Base-by-base conservation (phyloP, 1,140 invertebrate species). In the Eumaeus atala region DNA sequence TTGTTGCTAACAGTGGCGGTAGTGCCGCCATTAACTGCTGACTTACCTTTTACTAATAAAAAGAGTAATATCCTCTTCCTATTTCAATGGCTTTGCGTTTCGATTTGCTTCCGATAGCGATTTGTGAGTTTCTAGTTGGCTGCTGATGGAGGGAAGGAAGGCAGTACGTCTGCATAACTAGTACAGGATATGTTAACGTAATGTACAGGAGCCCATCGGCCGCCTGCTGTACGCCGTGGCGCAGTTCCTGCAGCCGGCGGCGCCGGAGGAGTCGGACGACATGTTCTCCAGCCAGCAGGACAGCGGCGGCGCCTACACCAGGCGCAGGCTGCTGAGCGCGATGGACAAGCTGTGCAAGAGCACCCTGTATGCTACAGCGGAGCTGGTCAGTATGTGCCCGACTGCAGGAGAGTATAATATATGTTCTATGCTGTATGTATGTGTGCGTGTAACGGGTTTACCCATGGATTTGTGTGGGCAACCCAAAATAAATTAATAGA, bases 21-120 rank as follows among this genome's bases (percentile, higher is more conserved):
- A 12, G 64, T 96, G 14, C 96, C 97, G 11, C 97, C 98, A 0
- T 89, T 97, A 28, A n/a, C 66, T 93, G 16, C 88, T 99, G 33
- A 95, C 97, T 0, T 90, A 97, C 64, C 91, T 90, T 57, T 95
- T 96, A 0, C n/a, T n/a, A n/a, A n/a, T n/a, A n/a, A n/a, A n/a
- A n/a, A n/a, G n/a, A n/a, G n/a, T n/a, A n/a, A n/a, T n/a, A n/a
- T n/a, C n/a, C n/a, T n/a, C n/a, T n/a, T n/a, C n/a, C n/a, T n/a
- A n/a, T n/a, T n/a, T n/a, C n/a, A n/a, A n/a, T n/a, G n/a, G n/a
- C n/a, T n/a, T n/a, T n/a, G n/a, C n/a, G n/a, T n/a, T n/a, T n/a
- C n/a, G n/a, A n/a, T n/a, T n/a, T n/a, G n/a, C n/a, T n/a, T n/a
- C n/a, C n/a, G n/a, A n/a, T n/a, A n/a, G n/a, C n/a, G n/a, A n/a